Conservation (phyloP, 2,797 vertebrate genomes). For the Oryzias sinensis region DNA sequence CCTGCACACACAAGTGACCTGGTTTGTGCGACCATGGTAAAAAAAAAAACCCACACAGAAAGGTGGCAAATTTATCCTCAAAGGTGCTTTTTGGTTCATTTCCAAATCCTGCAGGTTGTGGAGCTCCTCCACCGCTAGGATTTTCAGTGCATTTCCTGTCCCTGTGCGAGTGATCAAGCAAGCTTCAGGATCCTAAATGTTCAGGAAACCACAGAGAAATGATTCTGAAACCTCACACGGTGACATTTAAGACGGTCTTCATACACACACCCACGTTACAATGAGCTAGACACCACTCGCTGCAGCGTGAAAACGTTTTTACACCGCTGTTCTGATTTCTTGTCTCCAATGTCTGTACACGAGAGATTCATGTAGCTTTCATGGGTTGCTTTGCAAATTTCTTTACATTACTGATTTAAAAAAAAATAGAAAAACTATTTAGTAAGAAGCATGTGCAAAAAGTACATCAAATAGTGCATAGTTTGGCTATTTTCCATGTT, state of each 20-base stretch:
- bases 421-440: too few relatives aligned
- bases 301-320: slow-evolving; percentile 6
- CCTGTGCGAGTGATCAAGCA: slow-evolving; percentile 14
- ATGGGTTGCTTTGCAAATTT: too few relatives aligned
- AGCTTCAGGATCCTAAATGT: slow-evolving; percentile 31
- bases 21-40: neutral
- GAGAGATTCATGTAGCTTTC: too few relatives aligned
- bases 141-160: neutral
- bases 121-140: slow-evolving; percentile 3
- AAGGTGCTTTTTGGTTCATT: slow-evolving; percentile 21
- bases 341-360: too few relatives aligned
- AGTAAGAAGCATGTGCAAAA: too few relatives aligned
- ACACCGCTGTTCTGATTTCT: neutral
- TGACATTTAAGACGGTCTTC: slow-evolving; percentile 52
- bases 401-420: too few relatives aligned
- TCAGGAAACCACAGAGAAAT: slow-evolving; percentile 66
- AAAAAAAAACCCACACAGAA: neutral
- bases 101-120: slow-evolving; percentile 17
- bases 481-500: too few relatives aligned
- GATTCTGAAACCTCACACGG: slow-evolving; percentile 25
- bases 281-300: slow-evolving; percentile 12
- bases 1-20: neutral
- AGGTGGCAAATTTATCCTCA: slow-evolving; percentile 8
- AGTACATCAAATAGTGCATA: too few relatives aligned
- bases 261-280: slow-evolving; percentile 7